Evolutionary conservation across 2,113 vertebrate genomes (phyloP).

Genomic region (Pandion haliaetus): DNA sequence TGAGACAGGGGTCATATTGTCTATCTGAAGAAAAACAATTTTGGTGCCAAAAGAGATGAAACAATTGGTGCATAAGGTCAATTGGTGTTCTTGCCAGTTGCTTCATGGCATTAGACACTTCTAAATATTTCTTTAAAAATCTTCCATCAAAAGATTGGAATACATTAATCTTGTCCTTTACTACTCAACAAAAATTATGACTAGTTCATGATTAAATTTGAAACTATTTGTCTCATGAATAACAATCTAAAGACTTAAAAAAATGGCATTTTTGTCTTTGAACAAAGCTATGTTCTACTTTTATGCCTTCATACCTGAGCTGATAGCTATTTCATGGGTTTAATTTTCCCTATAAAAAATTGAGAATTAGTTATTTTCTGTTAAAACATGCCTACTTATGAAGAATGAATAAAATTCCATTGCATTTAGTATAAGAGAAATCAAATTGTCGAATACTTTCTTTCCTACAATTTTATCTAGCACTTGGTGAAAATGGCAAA

Average conservation of each 20-base stretch:
- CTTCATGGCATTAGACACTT: not conserved
- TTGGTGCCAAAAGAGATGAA: conserved; percentile 36
- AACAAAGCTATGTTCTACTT: not conserved
- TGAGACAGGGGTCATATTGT: conserved; percentile 9
- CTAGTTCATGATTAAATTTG: not conserved
- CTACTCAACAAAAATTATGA: not conserved
- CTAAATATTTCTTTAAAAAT: conserved; percentile 20
- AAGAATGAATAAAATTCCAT: not conserved
- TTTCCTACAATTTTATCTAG: not conserved
- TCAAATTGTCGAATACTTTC: not conserved
- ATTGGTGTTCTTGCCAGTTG: conserved; percentile 29
- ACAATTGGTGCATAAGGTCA: conserved; percentile 42
- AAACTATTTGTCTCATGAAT: not conserved
- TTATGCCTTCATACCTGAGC: not conserved
- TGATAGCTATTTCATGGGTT: not conserved
- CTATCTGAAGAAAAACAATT: conserved; percentile 10
- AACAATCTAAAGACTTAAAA: not conserved
- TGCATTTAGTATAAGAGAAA: not conserved
- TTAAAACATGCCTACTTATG: not conserved
- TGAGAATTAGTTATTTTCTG: not conserved
- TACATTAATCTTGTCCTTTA: not conserved
- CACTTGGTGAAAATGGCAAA: not conserved
- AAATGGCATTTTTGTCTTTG: not conserved
- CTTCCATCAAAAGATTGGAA: not conserved
- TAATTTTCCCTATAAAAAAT: not conserved